A percentile compares a stretch with the other conserved stretches of the same genome.
Conservation (phyloP, 2,113 vertebrate genomes). For the Arenaria interpres region DNA sequence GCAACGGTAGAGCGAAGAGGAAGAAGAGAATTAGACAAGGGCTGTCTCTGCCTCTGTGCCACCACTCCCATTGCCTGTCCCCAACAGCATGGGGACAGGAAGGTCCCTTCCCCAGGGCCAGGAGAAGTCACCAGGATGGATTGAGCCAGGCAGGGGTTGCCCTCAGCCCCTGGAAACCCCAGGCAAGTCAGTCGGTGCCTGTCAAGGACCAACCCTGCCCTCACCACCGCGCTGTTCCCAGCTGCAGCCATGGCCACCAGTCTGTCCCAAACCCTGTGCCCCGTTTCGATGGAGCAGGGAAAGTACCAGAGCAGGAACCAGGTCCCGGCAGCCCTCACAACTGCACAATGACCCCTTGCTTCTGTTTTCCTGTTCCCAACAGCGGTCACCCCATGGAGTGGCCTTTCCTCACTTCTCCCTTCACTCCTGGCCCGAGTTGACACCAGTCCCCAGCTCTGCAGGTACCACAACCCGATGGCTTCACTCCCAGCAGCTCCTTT, state of each 20-base stretch:
- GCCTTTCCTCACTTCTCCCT: slow-evolving; percentile 22
- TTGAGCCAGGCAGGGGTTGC: neutral
- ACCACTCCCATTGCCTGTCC: neutral
- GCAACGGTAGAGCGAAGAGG: neutral
- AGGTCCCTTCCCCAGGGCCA: neutral
- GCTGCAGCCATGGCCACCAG: neutral
- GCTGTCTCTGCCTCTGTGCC: neutral
- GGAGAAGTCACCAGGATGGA: neutral
- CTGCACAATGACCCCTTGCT: fast-evolving
- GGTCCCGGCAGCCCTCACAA: neutral
- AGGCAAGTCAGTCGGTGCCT: fast-evolving
- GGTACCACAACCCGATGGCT: fast-evolving
- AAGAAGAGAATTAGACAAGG: neutral
- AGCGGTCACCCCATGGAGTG: neutral
- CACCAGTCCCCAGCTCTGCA: fast-evolving
- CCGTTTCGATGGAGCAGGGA: neutral
- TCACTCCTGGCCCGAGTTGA: neutral
- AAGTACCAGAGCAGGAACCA: fast-evolving
- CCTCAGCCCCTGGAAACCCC: fast-evolving
- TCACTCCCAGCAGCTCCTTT: neutral
- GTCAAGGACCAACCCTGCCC: fast-evolving
- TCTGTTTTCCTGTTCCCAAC: slow-evolving; percentile 18
- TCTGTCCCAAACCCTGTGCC: neutral
- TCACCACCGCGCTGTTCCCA: fast-evolving
- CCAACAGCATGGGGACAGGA: fast-evolving